A percentile compares a stretch with the other conserved stretches of the same genome.
Conservation (phyloP, 1,140 invertebrate genomes). For the Penaeus indicus region DNA sequence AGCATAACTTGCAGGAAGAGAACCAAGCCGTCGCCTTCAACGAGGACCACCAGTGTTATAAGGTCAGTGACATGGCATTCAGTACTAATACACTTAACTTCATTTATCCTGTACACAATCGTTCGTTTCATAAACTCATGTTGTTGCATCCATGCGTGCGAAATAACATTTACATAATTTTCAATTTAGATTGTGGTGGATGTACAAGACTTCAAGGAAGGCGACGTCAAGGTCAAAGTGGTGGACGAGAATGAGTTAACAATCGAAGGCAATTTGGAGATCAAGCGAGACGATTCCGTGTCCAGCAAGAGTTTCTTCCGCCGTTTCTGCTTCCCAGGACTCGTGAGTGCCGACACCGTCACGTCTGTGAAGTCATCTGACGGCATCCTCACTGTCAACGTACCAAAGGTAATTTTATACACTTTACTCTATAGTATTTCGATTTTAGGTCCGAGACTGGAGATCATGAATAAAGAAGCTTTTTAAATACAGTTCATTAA, state of each 20-base stretch:
- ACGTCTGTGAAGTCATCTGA: slow-evolving; percentile 46
- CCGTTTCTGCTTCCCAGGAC: slow-evolving; percentile 42
- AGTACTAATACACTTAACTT: not conserved
- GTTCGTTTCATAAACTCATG: no score
- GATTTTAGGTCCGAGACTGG: no score
- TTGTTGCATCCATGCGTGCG: no score
- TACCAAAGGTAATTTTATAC: slow-evolving; percentile 19
- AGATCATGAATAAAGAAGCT: no score
- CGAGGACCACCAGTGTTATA: slow-evolving; percentile 18
- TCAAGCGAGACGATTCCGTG: slow-evolving; percentile 5
- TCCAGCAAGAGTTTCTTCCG: slow-evolving; percentile 30
- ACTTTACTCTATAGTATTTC: no score
- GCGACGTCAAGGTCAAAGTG: slow-evolving; percentile 36
- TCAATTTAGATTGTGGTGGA: slow-evolving; percentile 42
- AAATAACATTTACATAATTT: not conserved
- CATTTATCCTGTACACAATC: no score
- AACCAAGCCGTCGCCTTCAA: slow-evolving; percentile 20
- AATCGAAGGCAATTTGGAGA: slow-evolving; percentile 41
- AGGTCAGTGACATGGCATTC: not conserved
- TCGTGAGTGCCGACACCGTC: not conserved
- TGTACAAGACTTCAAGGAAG: slow-evolving; percentile 44
- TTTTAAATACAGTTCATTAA: no score
- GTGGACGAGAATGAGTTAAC: slow-evolving; percentile 40
- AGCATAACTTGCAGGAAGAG: slow-evolving; percentile 18
- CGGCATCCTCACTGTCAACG: slow-evolving; percentile 46